Evolutionary conservation across 2,797 vertebrate species (phyloP), one percentile per base, ranked within the genome.

Genomic region (Choloepus didactylus): DNA sequence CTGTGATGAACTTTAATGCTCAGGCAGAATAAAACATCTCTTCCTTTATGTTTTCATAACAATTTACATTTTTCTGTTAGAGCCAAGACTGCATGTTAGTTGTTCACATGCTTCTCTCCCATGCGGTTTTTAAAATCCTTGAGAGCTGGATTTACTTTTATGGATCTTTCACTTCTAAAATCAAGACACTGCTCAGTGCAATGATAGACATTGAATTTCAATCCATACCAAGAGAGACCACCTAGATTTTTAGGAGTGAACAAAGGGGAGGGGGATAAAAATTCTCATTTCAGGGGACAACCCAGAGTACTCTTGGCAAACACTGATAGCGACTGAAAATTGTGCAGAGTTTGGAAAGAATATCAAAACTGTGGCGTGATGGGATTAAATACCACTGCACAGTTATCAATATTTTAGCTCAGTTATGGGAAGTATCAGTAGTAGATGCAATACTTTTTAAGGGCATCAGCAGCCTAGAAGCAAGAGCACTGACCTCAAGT

Each of bases 371-470:
- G n/a, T 31, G 4, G 14, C 23, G 5, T 44, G 3, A 59, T 29
- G 9, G 6, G 27, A n/a, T 35, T 54, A 3, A 21, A 4, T 4
- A 15, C 2, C 4, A 16, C 18, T 8, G 15, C 4, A 16, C 0
- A 7, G 49, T 14, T 31, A 54, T 25, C 27, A 25, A 11, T 10
- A n/a, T 15, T 6, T 27, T 62, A 3, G 29, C 18, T 27, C 29
- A 82, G 7, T 41, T 2, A 56, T 29, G n/a, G 64, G 11, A 86
- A 51, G 27, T 21, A 7, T n/a, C 2, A 2, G 9, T 10, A 54
- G 16, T 12, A 21, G 23, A 46, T 29, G 25, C 9, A 66, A 35
- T 6, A 9, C 12, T 6, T 38, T 72, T 70, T n/a, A 86, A 77
- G 16, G 85, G 2, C 14, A 62, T 25, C 25, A 85, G 38, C 44